Conservation (phyloP, 1,140 invertebrate species). For the Neodiprion fabricii region DNA sequence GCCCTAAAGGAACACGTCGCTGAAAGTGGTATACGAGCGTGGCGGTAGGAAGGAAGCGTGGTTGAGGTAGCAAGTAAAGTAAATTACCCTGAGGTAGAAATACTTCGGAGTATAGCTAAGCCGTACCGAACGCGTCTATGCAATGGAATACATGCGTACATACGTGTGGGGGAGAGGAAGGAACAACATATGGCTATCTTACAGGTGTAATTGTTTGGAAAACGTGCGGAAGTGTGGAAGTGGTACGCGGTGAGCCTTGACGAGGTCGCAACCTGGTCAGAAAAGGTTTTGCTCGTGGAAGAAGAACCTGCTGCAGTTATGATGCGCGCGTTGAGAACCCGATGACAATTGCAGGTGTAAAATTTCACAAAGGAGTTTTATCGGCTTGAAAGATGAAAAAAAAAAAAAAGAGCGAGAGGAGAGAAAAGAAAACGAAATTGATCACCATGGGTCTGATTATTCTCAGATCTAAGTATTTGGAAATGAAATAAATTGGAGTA, state of each 20-base stretch:
- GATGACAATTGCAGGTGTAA: background rate
- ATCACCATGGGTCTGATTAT: too few species aligned
- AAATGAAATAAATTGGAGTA: too few species aligned
- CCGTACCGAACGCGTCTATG: too few species aligned
- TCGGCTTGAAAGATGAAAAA: background rate
- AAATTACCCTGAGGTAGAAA: conserved; percentile 26
- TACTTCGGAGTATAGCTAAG: background rate
- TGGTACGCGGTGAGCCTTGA: conserved; percentile 31
- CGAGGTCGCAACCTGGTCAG: conserved; percentile 9
- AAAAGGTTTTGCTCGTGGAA: background rate
- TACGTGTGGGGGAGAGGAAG: background rate
- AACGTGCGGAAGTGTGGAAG: conserved; percentile 43
- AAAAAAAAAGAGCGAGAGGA: background rate
- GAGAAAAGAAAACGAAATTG: background rate
- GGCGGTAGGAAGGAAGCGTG: conserved; percentile 36
- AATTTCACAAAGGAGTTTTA: background rate
- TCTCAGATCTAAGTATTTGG: too few species aligned
- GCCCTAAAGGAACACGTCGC: background rate
- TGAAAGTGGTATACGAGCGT: background rate
- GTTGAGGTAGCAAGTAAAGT: conserved; percentile 36
- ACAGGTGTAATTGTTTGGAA: conserved; percentile 45
- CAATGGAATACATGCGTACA: background rate
- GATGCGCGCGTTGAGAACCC: background rate
- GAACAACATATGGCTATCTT: conserved; percentile 34
- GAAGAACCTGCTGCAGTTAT: background rate